Conservation (phyloP, 2,888 invertebrate species). For the Tenthredo notha region DNA sequence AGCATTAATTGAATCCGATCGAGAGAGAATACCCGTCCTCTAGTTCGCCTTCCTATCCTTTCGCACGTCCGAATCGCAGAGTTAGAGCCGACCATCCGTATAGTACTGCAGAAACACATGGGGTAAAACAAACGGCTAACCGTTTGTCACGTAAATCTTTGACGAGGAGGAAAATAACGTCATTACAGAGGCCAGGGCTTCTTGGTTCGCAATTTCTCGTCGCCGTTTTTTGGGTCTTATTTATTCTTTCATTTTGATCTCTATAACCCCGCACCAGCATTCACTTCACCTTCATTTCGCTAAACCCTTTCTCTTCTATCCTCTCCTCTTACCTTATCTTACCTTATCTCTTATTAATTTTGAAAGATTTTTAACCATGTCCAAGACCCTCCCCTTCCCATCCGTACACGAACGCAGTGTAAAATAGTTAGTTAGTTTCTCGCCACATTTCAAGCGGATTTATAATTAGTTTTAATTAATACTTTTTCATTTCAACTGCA, state of each 20-base stretch:
- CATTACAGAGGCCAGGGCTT: neutral
- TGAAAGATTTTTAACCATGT: neutral
- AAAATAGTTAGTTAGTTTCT: neutral
- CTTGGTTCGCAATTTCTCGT: neutral
- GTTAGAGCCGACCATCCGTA: slow-evolving; percentile 7
- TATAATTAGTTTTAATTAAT: slow-evolving; percentile 43
- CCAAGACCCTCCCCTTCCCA: neutral
- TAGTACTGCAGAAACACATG: neutral
- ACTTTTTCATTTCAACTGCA: neutral
- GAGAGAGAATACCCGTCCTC: slow-evolving; percentile 8
- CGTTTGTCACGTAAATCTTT: slow-evolving; percentile 45
- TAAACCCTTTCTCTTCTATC: neutral
- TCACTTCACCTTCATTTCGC: neutral
- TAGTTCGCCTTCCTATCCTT: slow-evolving; percentile 5
- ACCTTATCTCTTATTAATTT: neutral
- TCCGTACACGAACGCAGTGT: neutral
- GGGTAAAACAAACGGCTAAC: slow-evolving; percentile 6
- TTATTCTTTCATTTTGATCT: neutral
- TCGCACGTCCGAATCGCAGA: slow-evolving; percentile 50
- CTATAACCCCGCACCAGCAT: neutral
- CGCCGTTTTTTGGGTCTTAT: neutral
- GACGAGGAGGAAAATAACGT: slow-evolving; percentile 35
- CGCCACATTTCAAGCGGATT: slow-evolving; percentile 9
- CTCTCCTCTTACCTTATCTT: neutral
- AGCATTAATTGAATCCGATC: slow-evolving; percentile 45